phyloP scores from a whole-genome alignment of 1,140 invertebrate species.

The Meloidogyne floridensis region DNA sequence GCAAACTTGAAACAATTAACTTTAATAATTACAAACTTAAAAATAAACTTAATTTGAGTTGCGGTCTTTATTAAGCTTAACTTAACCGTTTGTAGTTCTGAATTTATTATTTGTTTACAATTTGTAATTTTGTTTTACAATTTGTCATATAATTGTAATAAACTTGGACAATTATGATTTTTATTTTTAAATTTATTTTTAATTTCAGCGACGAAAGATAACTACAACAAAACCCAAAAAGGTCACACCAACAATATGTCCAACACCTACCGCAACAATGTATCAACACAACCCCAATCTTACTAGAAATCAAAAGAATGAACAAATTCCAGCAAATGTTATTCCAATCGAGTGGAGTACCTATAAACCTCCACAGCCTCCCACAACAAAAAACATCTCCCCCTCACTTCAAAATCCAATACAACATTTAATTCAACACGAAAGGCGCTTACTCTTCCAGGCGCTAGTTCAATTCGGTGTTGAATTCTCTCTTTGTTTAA shows the following conservation, averaged over 20 bases:
- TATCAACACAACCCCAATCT: background rate
- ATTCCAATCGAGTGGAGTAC: background rate
- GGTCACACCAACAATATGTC: background rate
- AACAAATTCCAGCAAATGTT: background rate
- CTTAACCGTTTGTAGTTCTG: too few species aligned
- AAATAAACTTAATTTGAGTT: too few species aligned
- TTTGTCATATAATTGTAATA: too few species aligned
- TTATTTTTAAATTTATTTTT: background rate
- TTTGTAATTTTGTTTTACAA: too few species aligned
- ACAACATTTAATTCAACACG: constrained; percentile 18
- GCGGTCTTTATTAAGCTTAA: too few species aligned
- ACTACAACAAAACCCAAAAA: background rate
- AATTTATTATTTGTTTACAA: too few species aligned
- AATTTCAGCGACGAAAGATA: background rate
- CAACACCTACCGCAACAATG: constrained; percentile 1
- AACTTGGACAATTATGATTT: too few species aligned
- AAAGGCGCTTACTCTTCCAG: background rate
- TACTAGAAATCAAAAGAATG: background rate
- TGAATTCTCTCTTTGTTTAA: constrained; percentile 3
- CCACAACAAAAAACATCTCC: background rate
- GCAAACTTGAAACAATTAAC: too few species aligned
- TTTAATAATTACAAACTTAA: too few species aligned
- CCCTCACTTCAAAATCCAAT: background rate
- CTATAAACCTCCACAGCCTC: background rate
- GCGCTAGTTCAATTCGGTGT: constrained; percentile 8